Evolutionary conservation across 2,888 invertebrate genomes (phyloP).

Genomic region (Anoplius nigerrimus): DNA sequence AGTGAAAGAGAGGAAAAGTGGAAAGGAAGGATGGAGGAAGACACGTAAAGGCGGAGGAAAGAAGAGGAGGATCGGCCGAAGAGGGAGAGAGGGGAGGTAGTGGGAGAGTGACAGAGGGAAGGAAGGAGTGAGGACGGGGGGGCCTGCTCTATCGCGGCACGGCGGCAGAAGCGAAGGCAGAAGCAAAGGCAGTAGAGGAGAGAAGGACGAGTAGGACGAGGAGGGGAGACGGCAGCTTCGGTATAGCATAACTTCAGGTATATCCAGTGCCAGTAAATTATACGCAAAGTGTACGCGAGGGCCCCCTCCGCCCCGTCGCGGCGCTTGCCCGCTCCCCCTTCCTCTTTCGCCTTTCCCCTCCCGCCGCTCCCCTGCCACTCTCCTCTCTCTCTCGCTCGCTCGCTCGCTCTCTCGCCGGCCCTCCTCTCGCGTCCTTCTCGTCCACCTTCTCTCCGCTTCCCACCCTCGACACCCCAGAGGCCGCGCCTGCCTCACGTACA

Average conservation of each 20-base stretch:
- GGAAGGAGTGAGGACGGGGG: neutral
- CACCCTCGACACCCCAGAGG: constrained; percentile 66
- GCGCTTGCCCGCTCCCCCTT: constrained; percentile 44
- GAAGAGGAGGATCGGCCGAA: neutral
- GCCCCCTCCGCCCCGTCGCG: constrained; percentile 59
- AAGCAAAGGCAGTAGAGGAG: constrained; percentile 28
- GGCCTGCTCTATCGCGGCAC: constrained; percentile 41
- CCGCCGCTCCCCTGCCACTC: constrained; percentile 27
- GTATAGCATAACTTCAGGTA: constrained; percentile 73
- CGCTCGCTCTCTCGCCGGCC: constrained; percentile 33
- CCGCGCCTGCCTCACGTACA: constrained; percentile 75
- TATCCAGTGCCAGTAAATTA: constrained; percentile 75
- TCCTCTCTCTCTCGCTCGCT: constrained; percentile 49
- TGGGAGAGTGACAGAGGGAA: constrained; percentile 7
- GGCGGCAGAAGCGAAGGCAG: constrained; percentile 8
- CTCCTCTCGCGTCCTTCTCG: constrained; percentile 38
- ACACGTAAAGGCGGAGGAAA: neutral
- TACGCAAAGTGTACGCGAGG: constrained; percentile 74
- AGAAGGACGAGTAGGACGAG: constrained; percentile 47
- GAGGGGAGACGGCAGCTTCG: constrained; percentile 59
- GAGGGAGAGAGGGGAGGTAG: constrained; percentile 16
- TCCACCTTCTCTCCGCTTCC: constrained; percentile 50
- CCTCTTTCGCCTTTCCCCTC: constrained; percentile 38
- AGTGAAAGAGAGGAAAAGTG: constrained; percentile 31
- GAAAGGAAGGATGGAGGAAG: constrained; percentile 20